Percentiles rank a stretch among this genome's conserved stretches.
These are phyloP conservation scores for Aleiodes sp. DNA, from an alignment of 1,140 invertebrate genomes.

Conservation along the genomic window DNA sequence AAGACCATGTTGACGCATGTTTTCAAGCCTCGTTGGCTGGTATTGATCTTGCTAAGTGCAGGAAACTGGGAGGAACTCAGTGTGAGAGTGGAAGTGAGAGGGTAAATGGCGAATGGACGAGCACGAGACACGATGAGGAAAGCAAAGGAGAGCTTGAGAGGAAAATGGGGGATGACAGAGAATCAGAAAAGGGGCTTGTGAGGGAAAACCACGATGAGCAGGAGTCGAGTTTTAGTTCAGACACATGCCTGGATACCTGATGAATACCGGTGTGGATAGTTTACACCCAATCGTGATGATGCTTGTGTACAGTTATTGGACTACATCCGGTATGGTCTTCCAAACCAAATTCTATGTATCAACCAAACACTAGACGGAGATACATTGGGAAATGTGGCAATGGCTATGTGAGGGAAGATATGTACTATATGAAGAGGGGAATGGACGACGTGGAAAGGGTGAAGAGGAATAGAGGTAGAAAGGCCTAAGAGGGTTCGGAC, in stretches of 20 bases:
- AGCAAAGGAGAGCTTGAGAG: constrained; percentile 17
- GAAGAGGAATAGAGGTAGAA: constrained; percentile 54
- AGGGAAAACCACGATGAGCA: neutral
- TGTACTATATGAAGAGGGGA: constrained; percentile 11
- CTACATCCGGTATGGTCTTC: neutral
- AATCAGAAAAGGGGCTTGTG: constrained; percentile 21
- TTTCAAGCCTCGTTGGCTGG: constrained; percentile 68
- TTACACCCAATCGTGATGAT: constrained; percentile 4
- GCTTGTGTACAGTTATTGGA: neutral
- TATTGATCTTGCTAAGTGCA: constrained; percentile 70
- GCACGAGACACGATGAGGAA: constrained; percentile 9
- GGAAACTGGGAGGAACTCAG: constrained; percentile 57
- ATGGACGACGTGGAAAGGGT: constrained; percentile 20
- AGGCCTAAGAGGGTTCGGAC: constrained; percentile 64
- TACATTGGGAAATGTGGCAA: constrained; percentile 35
- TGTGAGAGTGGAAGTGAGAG: constrained; percentile 42
- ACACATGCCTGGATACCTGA: neutral
- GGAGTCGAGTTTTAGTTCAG: neutral
- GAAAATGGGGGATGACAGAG: constrained; percentile 38
- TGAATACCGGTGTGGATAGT: neutral
- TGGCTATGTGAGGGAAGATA: constrained; percentile 25
- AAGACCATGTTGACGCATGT: constrained; percentile 69
- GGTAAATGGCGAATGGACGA: constrained; percentile 17
- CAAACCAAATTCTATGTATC: neutral
- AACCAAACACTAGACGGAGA: constrained; percentile 9